Base-by-base conservation (phyloP, 2,888 invertebrate genomes). In the Nowickia ferox region DNA sequence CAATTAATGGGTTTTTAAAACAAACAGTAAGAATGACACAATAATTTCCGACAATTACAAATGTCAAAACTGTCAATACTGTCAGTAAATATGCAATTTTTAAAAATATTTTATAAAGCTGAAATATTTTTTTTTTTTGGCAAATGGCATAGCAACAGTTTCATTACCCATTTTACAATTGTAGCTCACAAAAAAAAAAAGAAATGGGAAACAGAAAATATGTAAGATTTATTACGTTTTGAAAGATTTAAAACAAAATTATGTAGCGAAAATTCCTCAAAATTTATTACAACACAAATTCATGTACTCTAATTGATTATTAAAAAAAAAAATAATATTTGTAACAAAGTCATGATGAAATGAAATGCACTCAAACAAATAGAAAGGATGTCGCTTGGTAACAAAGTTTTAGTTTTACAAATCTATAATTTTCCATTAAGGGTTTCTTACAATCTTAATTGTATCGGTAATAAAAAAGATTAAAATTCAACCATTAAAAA, bases 221-320 rank as follows among this genome's bases (percentile, higher is more conserved):
- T n/a, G 17, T 30, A 42, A 61, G 82, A 82, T 82, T 82, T 82
- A 82, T 82, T 69, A 42, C 40, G 40, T 69, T 30, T 71, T 69
- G 10, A 44, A 17, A 30, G 15, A 65, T 53, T 30, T 53, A n/a
- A 48, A 44, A 55, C 22, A 51, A 51, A 55, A 63, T 13, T 65
- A 68, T 65, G 13, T 19, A 38, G 42, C 63, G 42, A 44, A 51
- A 1, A 65, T 42, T 48, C 38, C 42, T 38, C 53, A 57, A 65
- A 65, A 83, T 55, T 42, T 61, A 65, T 76, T 76, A 57, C 55
- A 55, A 48, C 42, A 77, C 40, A 55, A 82, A 82, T 83, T 71
- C 71, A 71, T 83, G 30, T 57, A 57, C 76, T 65, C 76, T 77
- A 71, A 65, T 71, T 83, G 57, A 71, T 30, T 38, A 15, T 1